A percentile compares a stretch with the other conserved stretches of the same genome.
Conservation (phyloP, 2,888 invertebrate genomes). For the Panopea generosa region DNA sequence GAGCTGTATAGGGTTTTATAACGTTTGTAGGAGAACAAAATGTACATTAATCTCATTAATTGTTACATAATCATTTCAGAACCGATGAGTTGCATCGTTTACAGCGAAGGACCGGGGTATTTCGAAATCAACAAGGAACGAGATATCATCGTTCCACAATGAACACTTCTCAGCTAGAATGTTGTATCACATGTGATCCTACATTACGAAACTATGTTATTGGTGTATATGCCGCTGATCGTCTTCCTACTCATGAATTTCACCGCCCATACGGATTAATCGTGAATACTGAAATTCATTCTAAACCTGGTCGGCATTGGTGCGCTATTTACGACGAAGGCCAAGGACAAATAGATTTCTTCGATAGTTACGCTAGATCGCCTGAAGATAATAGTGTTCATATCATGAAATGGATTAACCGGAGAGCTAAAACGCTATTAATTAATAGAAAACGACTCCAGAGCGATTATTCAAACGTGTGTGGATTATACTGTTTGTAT, state of each 20-base stretch:
- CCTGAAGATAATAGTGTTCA: conserved; percentile 18
- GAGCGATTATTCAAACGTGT: conserved; percentile 16
- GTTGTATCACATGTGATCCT: not conserved
- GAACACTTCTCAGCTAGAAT: conserved; percentile 6
- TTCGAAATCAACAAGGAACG: conserved; percentile 10
- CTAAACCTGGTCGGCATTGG: conserved; percentile 39
- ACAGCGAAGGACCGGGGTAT: conserved; percentile 9
- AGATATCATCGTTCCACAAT: conserved; percentile 3
- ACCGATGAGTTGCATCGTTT: conserved; percentile 12
- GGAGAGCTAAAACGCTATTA: conserved; percentile 4
- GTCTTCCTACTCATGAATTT: not conserved
- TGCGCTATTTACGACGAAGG: conserved; percentile 24
- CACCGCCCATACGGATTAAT: conserved; percentile 21
- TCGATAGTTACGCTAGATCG: conserved; percentile 23
- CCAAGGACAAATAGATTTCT: conserved; percentile 18
- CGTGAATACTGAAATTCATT: conserved; percentile 37
- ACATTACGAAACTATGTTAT: not conserved
- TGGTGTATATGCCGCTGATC: conserved; percentile 2
- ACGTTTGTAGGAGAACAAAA: too few relatives aligned
- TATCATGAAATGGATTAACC: conserved; percentile 14
- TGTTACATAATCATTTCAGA: not conserved
- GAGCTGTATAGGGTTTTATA: too few relatives aligned
- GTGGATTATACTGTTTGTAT: conserved; percentile 35
- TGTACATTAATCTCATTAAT: not conserved
- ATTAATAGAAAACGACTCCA: conserved; percentile 15